A percentile compares a stretch with the other conserved stretches of the same genome.
phyloP scores from a whole-genome alignment of 2,888 invertebrate genomes.

The Ischnura elegans region DNA sequence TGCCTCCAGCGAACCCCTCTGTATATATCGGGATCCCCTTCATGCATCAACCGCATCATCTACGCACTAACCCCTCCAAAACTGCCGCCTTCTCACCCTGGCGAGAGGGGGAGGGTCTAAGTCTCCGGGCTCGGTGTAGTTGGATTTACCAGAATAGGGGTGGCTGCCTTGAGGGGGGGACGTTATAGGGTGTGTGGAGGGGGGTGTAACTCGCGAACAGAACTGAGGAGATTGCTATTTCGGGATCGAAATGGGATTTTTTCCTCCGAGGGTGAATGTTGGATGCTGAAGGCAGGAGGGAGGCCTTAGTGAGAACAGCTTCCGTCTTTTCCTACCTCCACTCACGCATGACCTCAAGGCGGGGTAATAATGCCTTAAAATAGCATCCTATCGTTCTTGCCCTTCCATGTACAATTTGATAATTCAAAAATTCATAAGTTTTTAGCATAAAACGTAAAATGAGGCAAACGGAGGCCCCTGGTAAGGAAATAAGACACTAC shows the following conservation, averaged over 20 bases:
- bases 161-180: not conserved
- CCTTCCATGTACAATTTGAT: too few relatives aligned
- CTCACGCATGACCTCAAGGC: too few relatives aligned
- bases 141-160: not conserved
- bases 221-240: constrained; percentile 16
- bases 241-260: not conserved
- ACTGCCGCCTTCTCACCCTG: not conserved
- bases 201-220: not conserved
- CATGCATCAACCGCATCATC: not conserved
- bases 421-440: too few relatives aligned
- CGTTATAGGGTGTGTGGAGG: not conserved
- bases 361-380: too few relatives aligned
- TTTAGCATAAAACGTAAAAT: too few relatives aligned
- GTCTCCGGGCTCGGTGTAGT: not conserved
- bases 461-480: too few relatives aligned
- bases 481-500: too few relatives aligned
- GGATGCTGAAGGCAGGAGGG: not conserved
- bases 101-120: not conserved
- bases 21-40: too few relatives aligned
- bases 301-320: too few relatives aligned
- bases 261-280: not conserved
- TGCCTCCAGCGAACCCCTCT: too few relatives aligned
- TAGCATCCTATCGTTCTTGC: too few relatives aligned
- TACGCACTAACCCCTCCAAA: not conserved
- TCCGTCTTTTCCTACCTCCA: too few relatives aligned